phyloP scores from a whole-genome alignment of 2,797 vertebrate genomes.

The Sebastes minor region DNA sequence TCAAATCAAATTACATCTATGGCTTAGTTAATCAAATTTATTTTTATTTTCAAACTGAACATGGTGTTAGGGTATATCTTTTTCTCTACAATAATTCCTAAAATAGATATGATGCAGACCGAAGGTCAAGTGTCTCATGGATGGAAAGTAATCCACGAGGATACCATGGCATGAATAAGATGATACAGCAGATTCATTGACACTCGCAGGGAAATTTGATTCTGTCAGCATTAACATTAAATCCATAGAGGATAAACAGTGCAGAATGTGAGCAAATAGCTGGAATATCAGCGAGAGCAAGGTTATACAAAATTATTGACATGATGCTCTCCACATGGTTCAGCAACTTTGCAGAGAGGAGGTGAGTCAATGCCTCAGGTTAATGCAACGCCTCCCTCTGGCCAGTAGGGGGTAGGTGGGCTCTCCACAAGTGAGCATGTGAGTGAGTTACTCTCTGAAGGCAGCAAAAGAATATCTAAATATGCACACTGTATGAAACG shows the following conservation, averaged over 20 bases:
- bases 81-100: background rate
- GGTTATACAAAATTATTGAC: background rate
- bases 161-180: background rate
- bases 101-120: background rate
- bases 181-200: background rate
- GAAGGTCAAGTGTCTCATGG: background rate
- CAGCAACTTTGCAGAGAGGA: background rate
- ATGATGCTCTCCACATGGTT: background rate
- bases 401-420: background rate
- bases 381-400: background rate
- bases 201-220: constrained; percentile 3
- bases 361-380: background rate
- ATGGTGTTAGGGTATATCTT: no score
- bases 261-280: background rate
- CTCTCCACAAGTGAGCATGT: background rate
- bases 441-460: background rate
- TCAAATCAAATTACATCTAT: background rate
- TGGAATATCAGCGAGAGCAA: background rate
- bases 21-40: background rate
- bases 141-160: background rate
- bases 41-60: background rate
- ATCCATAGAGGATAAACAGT: background rate
- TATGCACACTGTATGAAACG: background rate
- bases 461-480: background rate
- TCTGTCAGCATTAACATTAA: background rate